Percentiles rank a stretch among this genome's conserved stretches.
These are phyloP conservation scores for Caenorhabditis virilis DNA, from an alignment of 2,888 invertebrate genomes.

Conservation along the genomic window DNA sequence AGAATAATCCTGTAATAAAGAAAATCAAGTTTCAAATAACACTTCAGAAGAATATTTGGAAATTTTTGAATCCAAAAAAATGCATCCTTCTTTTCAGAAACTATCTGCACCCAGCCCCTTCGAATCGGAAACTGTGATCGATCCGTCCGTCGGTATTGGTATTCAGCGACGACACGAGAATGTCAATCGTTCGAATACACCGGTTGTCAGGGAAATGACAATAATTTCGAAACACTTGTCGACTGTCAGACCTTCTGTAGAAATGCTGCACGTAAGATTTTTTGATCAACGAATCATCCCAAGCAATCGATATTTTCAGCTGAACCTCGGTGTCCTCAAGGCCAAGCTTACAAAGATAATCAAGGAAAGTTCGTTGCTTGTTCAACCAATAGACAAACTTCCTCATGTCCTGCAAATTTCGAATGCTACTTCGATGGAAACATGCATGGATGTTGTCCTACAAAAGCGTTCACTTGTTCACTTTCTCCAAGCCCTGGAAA, in stretches of 20 bases:
- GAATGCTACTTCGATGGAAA: constrained; percentile 57
- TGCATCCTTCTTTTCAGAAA: constrained; percentile 56
- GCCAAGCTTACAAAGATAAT: constrained; percentile 56
- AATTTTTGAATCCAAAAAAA: too few relatives aligned
- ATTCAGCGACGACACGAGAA: constrained; percentile 55
- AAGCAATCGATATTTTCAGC: constrained; percentile 28
- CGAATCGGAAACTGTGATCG: constrained; percentile 59
- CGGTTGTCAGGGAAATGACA: constrained; percentile 63
- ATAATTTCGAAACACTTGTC: constrained; percentile 59
- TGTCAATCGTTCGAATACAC: constrained; percentile 62
- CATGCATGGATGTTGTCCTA: constrained; percentile 58
- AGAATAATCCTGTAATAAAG: too few relatives aligned
- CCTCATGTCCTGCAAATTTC: constrained; percentile 56
- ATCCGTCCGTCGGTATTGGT: constrained; percentile 55
- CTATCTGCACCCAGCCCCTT: constrained; percentile 59
- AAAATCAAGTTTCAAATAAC: too few relatives aligned
- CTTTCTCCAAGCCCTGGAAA: constrained; percentile 51
- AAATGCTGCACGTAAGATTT: constrained; percentile 55
- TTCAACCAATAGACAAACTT: constrained; percentile 41
- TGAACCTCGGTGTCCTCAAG: constrained; percentile 55
- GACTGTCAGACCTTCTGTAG: constrained; percentile 60
- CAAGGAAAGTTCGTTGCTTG: constrained; percentile 53
- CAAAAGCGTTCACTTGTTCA: constrained; percentile 59
- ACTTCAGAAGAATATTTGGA: too few relatives aligned
- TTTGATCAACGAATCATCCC: neutral